phyloP scores from a whole-genome alignment of 2,113 vertebrate genomes.

The Pseudorectes ferrugineus region DNA sequence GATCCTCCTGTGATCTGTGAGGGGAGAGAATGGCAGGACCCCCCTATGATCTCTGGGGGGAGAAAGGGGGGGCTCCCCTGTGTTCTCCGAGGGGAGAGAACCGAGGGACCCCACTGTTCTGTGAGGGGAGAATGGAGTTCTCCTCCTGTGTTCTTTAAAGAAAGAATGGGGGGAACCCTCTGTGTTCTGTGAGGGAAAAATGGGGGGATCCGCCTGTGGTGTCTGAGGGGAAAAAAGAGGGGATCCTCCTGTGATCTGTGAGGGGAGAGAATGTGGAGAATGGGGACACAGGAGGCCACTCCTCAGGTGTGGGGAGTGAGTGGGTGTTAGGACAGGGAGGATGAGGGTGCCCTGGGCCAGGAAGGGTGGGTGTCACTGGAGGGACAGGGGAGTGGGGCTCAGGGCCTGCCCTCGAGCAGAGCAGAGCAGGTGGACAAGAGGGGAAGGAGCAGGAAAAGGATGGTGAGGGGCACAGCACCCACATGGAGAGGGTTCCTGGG shows the following conservation, averaged over 20 bases:
- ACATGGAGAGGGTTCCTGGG: rapidly evolving
- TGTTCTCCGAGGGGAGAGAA: background rate
- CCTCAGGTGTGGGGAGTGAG: background rate
- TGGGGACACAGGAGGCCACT: rapidly evolving
- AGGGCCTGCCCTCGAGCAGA: rapidly evolving
- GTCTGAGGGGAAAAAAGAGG: background rate
- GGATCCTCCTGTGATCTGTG: background rate
- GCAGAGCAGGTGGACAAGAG: too few relatives aligned
- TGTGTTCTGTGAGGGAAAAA: background rate
- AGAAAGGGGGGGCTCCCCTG: rapidly evolving
- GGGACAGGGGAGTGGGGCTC: rapidly evolving
- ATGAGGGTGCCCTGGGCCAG: too few relatives aligned
- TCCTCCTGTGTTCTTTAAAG: rapidly evolving
- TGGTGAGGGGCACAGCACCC: rapidly evolving
- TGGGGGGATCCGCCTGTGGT: background rate
- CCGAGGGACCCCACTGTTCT: rapidly evolving
- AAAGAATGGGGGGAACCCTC: rapidly evolving
- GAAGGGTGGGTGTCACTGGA: rapidly evolving
- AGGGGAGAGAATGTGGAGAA: background rate
- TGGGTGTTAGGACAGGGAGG: background rate
- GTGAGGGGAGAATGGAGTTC: rapidly evolving
- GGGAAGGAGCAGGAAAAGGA: rapidly evolving
- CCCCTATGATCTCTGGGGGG: too few relatives aligned
- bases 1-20: background rate
- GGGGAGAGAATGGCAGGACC: rapidly evolving